Evolutionary conservation across 2,888 invertebrate genomes (phyloP).

Genomic region (Omphaloscelis lunosa): DNA sequence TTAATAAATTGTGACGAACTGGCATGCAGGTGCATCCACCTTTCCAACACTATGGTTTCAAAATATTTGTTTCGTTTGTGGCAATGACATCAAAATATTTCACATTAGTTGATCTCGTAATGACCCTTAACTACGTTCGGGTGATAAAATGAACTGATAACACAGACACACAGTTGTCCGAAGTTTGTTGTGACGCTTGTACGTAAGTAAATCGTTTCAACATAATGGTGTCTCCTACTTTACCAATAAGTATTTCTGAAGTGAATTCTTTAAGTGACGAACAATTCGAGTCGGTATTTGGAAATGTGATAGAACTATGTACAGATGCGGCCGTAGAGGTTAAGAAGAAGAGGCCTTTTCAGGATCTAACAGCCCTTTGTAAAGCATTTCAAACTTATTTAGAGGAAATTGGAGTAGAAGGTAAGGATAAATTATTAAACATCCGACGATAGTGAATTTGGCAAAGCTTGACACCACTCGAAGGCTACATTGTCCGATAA

Average conservation of each 20-base stretch:
- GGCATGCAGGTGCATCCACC: no score
- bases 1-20: no score
- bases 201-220: constrained; percentile 25
- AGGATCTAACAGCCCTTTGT: constrained; percentile 84
- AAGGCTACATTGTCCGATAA: background rate
- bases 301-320: constrained; percentile 92
- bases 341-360: constrained; percentile 89
- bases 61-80: constrained; percentile 40
- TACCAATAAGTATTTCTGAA: constrained; percentile 82
- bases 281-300: constrained; percentile 90
- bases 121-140: constrained; percentile 69
- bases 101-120: constrained; percentile 74
- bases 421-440: constrained; percentile 76
- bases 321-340: constrained; percentile 88
- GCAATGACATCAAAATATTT: constrained; percentile 53
- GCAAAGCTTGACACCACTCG: background rate
- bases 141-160: constrained; percentile 69
- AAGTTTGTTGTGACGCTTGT: constrained; percentile 41
- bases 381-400: constrained; percentile 89
- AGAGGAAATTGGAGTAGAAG: constrained; percentile 86
- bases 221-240: constrained; percentile 44
- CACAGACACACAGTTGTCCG: constrained; percentile 39
- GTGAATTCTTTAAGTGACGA: constrained; percentile 89
- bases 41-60: no score
- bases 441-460: background rate